Evolutionary conservation across 2,888 invertebrate genomes (phyloP).

Genomic region (Dynastes grantii): DNA sequence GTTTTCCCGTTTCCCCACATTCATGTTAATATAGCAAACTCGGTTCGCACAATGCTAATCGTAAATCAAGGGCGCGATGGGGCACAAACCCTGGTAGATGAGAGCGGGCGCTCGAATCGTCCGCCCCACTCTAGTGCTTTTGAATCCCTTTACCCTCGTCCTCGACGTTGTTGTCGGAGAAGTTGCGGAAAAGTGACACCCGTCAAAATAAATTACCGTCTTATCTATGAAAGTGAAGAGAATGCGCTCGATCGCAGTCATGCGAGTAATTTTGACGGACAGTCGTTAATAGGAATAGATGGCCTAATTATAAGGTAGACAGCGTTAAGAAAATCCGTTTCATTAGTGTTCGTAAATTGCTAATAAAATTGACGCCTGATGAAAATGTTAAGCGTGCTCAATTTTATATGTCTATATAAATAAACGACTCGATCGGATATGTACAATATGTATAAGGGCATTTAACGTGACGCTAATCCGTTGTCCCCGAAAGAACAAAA

Average conservation of each 20-base stretch:
- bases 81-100: conserved; percentile 21
- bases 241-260: conserved; percentile 21
- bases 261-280: conserved; percentile 36
- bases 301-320: conserved; percentile 21
- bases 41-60: conserved; percentile 55
- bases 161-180: conserved; percentile 19
- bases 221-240: conserved; percentile 40
- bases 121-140: conserved; percentile 9
- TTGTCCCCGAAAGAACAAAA: too few relatives aligned
- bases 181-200: conserved; percentile 37
- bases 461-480: too few relatives aligned
- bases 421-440: too few relatives aligned
- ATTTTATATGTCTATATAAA: too few relatives aligned
- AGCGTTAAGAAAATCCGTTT: background rate
- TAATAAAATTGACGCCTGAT: background rate
- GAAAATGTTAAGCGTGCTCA: too few relatives aligned
- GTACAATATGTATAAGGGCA: too few relatives aligned
- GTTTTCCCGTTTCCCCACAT: conserved; percentile 40
- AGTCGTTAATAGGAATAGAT: conserved; percentile 37
- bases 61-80: conserved; percentile 47
- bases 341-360: conserved; percentile 15
- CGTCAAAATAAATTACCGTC: conserved; percentile 44
- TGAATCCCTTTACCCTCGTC: conserved; percentile 19
- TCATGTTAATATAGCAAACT: conserved; percentile 57
- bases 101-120: background rate